Conservation (phyloP, 2,888 invertebrate species). For the Cheilosia vernalis region DNA sequence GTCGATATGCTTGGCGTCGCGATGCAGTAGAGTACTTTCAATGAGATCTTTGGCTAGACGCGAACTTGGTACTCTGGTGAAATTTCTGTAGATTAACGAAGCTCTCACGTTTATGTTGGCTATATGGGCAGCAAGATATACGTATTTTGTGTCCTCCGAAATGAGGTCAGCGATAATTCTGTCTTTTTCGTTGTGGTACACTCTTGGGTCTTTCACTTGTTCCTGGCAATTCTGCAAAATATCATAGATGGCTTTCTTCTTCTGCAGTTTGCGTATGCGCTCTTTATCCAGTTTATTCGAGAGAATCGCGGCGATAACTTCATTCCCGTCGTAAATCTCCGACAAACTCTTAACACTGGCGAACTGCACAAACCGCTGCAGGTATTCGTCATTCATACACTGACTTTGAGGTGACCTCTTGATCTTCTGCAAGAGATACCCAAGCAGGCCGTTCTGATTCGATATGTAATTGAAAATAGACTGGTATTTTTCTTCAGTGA, state of each 20-base stretch:
- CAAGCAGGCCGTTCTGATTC: constrained; percentile 80
- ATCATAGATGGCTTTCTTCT: constrained; percentile 47
- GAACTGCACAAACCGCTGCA: constrained; percentile 77
- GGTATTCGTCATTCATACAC: constrained; percentile 76
- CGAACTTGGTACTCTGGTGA: constrained; percentile 81
- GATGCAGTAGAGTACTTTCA: constrained; percentile 84
- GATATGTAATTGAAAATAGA: constrained; percentile 81
- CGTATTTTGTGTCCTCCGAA: constrained; percentile 78
- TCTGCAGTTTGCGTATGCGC: constrained; percentile 73
- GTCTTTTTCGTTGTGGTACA: constrained; percentile 76
- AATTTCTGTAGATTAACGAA: constrained; percentile 79
- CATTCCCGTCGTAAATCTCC: constrained; percentile 77
- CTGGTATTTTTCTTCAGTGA: constrained; percentile 78
- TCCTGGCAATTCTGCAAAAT: constrained; percentile 56
- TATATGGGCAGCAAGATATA: constrained; percentile 79
- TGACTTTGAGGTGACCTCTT: constrained; percentile 54
- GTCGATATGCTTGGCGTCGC: constrained; percentile 83
- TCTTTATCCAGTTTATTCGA: constrained; percentile 78
- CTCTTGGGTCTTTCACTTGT: constrained; percentile 16
- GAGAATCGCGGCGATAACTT: constrained; percentile 78
- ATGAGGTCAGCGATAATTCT: constrained; percentile 78
- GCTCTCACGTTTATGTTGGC: constrained; percentile 79
- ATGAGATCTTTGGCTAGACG: constrained; percentile 80
- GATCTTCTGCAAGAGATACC: constrained; percentile 79
- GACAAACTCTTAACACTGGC: constrained; percentile 77